phyloP scores from a whole-genome alignment of 2,888 invertebrate genomes.

The Rhingia campestris region DNA sequence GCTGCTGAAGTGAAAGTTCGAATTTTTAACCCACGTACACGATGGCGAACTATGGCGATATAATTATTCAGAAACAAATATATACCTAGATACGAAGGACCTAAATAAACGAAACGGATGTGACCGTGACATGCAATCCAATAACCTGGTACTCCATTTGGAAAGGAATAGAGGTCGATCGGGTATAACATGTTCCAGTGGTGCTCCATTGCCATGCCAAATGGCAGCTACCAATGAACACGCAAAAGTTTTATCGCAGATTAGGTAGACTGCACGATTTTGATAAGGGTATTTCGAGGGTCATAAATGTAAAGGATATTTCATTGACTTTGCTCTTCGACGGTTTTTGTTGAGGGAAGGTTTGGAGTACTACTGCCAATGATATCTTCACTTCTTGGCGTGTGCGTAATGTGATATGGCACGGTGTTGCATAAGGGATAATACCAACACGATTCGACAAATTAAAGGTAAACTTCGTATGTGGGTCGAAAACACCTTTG shows the following conservation, averaged over 20 bases:
- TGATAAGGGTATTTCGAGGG: slow-evolving; percentile 44
- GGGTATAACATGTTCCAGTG: slow-evolving; percentile 23
- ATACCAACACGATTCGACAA: slow-evolving; percentile 39
- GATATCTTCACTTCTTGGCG: slow-evolving; percentile 1
- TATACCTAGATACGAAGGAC: background rate
- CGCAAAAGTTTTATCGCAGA: slow-evolving; percentile 45
- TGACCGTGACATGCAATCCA: slow-evolving; percentile 71
- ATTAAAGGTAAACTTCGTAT: slow-evolving; percentile 1
- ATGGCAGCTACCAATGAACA: slow-evolving; percentile 14
- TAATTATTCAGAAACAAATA: slow-evolving; percentile 36
- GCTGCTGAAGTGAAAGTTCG: slow-evolving; percentile 40
- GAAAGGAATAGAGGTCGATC: slow-evolving; percentile 1
- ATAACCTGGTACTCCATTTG: slow-evolving; percentile 20
- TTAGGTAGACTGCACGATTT: slow-evolving; percentile 34
- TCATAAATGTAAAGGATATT: slow-evolving; percentile 17
- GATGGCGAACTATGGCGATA: slow-evolving; percentile 21
- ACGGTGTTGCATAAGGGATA: slow-evolving; percentile 28
- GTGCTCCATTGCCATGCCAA: background rate
- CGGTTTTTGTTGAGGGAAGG: background rate
- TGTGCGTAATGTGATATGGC: background rate
- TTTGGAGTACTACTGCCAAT: background rate
- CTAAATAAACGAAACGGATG: slow-evolving; percentile 58
- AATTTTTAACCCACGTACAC: slow-evolving; percentile 31
- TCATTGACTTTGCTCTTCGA: background rate
- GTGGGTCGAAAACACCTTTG: background rate